These are phyloP conservation scores for Paramormyrops hopkinsi DNA, from an alignment of 2,797 vertebrate species.

Conservation along the genomic window DNA sequence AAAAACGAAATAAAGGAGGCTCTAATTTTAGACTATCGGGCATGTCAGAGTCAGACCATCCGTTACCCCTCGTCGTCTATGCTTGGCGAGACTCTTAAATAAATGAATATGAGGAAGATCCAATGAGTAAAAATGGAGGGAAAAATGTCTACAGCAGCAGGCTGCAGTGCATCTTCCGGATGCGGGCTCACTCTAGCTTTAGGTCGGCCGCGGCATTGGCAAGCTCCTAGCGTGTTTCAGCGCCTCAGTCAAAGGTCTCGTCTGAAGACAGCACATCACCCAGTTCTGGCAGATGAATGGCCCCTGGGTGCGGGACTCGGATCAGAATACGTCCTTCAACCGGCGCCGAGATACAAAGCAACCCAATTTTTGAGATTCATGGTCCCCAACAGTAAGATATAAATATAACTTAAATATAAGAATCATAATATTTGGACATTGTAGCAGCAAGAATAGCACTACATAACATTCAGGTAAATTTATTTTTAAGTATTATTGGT, in stretches of 20 bases:
- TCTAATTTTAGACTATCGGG: not conserved
- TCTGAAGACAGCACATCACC: not conserved
- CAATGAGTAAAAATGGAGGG: not conserved
- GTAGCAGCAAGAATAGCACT: not conserved
- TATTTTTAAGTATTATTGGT: not conserved
- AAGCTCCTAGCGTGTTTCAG: not conserved
- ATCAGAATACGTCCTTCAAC: not conserved
- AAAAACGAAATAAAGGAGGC: not conserved
- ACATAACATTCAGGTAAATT: not conserved
- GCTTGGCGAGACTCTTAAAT: not conserved
- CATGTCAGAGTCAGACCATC: not conserved
- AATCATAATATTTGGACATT: not conserved
- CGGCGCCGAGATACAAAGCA: not conserved
- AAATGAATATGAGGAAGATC: not conserved
- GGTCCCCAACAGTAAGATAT: not conserved
- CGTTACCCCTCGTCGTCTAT: not conserved
- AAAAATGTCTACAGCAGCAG: not conserved
- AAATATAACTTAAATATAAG: not conserved
- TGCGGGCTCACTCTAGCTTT: not conserved
- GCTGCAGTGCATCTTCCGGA: not conserved
- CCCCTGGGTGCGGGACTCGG: not conserved
- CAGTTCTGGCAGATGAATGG: not conserved
- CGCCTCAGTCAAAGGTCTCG: not conserved
- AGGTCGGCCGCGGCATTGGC: not conserved
- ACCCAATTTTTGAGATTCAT: not conserved